Conservation (phyloP, 2,888 invertebrate genomes). For the Pyrrhosoma nymphula region DNA sequence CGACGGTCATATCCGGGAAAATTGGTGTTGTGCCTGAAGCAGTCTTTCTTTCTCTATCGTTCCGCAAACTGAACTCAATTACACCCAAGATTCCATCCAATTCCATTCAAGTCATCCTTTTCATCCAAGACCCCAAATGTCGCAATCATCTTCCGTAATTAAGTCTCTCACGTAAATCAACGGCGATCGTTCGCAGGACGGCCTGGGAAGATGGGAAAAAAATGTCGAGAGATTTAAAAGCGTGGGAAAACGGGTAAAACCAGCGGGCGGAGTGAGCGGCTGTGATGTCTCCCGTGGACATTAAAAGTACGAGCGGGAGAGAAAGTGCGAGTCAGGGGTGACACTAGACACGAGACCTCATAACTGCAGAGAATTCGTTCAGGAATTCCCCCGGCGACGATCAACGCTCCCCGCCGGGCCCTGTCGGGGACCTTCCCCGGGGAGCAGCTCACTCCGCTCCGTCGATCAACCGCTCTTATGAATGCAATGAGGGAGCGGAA, state of each 20-base stretch:
- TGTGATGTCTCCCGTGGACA: no score
- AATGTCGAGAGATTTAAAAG: neutral
- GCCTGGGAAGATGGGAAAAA: neutral
- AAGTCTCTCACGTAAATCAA: neutral
- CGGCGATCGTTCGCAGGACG: neutral
- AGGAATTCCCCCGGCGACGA: constrained; percentile 47
- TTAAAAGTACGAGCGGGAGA: neutral
- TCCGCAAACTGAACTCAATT: no score
- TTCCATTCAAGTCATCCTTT: neutral
- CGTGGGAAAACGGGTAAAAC: constrained; percentile 64
- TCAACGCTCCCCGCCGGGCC: neutral
- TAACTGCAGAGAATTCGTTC: neutral
- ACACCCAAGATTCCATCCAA: no score
- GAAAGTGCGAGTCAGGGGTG: neutral
- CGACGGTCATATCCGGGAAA: no score
- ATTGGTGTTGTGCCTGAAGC: no score
- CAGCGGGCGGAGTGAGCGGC: no score
- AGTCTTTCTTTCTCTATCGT: no score
- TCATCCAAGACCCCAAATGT: neutral
- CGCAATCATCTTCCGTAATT: neutral
- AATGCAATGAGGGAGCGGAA: neutral
- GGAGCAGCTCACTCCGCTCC: neutral
- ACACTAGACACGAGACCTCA: neutral
- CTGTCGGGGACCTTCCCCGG: neutral
- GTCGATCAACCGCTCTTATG: neutral